Base-by-base conservation (phyloP, 2,797 vertebrate genomes). In the Acestrorhynchus altus region DNA sequence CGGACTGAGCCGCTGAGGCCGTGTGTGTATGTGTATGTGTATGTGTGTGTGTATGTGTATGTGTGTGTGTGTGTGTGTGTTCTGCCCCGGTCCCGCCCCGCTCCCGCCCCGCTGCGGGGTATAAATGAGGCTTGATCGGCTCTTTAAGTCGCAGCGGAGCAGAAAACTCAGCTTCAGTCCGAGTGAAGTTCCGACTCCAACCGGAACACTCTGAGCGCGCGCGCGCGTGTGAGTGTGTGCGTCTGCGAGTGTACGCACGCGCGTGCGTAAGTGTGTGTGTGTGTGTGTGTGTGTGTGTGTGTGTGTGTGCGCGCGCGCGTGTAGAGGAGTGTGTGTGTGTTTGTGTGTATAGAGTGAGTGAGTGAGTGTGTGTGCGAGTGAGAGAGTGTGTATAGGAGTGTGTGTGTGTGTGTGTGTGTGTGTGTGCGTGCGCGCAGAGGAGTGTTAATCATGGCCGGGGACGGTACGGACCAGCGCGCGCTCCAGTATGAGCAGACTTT, bases 401-500 rank as follows among this genome's bases (percentile, higher is more conserved):
- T 46, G 9, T 67, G 3, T 2, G 31, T 35, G 31, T 35, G 31
- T 18, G 28, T 12, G 8, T 56, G 9, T 67, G 3, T 2, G n/a
- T n/a, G n/a, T n/a, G n/a, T n/a, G n/a, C 10, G 11, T 20, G 8
- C 70, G 44, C 63, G 75, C 18, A 8, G 56, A 35, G 2, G 31
- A 35, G 31, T 9, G 76, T 8, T 76, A 18, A 65, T 85, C 88
- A 93, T 93, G 93, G 91, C 93, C 26, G 92, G 88, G 83, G 95
- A 94, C 76, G 95, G 95, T 76, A 92, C 94, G 57, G 96, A 95
- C 77, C 95, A 95, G 89, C 95, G 96, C 79, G 96, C 95, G 84
- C 95, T 99, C 83, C 96, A 99, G 83, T 99, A 98, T 83, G 96
- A 98, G 75, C 96, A 99, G 89, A 98, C 97, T 80, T 85, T 99